Percentiles rank a stretch among this genome's conserved stretches.
Conservation (phyloP, 2,888 invertebrate genomes). For the Pollenia amentaria region DNA sequence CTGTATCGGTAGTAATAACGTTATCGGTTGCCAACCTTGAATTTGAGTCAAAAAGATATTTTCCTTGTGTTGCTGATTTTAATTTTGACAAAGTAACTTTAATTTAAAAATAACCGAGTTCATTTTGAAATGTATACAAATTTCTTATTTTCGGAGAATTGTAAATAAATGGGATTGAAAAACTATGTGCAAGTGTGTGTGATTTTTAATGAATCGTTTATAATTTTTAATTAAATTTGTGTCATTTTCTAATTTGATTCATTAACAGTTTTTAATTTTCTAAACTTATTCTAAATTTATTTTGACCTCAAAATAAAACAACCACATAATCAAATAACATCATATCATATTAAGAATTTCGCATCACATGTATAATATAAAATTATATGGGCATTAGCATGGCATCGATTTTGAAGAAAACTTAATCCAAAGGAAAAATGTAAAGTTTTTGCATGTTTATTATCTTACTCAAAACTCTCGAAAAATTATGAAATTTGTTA, state of each 20-base stretch:
- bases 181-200: neutral
- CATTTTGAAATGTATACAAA: slow-evolving; percentile 2
- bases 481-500: too few relatives aligned
- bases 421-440: too few relatives aligned
- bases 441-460: too few relatives aligned
- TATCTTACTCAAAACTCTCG: too few relatives aligned
- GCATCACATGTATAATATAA: slow-evolving; percentile 6
- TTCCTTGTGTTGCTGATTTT: neutral
- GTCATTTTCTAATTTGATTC: slow-evolving; percentile 26
- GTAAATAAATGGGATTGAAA: neutral
- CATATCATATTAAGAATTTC: slow-evolving; percentile 25
- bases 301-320: slow-evolving; percentile 49
- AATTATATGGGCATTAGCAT: neutral
- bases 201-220: neutral
- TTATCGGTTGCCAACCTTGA: too few relatives aligned
- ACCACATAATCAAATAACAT: slow-evolving; percentile 42
- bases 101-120: neutral
- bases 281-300: slow-evolving; percentile 16
- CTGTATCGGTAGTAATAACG: too few relatives aligned
- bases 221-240: slow-evolving; percentile 26
- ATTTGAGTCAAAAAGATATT: neutral
- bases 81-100: neutral
- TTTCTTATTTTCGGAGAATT: neutral
- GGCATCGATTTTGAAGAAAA: too few relatives aligned
- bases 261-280: slow-evolving; percentile 35